Evolutionary conservation across 2,113 vertebrate genomes (phyloP).

Genomic region (Melanerpes formicivorus): DNA sequence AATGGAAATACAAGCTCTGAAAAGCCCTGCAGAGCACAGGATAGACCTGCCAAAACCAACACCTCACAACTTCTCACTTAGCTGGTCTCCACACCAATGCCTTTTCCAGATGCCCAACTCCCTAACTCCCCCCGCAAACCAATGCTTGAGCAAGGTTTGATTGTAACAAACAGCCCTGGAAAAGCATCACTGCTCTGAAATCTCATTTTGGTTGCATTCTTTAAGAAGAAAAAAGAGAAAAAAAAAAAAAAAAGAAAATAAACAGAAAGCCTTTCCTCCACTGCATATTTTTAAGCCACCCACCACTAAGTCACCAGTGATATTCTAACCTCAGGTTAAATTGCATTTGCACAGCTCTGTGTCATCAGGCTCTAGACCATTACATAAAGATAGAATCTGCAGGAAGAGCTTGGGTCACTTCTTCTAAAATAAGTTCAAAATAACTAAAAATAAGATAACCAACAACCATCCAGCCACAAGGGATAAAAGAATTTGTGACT

Average conservation of each 20-base stretch:
- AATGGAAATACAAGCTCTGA: not conserved
- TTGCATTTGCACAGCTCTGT: not conserved
- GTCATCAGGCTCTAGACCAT: fast-evolving
- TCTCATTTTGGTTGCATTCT: not conserved
- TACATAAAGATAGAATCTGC: not conserved
- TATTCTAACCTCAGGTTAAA: not conserved
- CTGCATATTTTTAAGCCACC: fast-evolving
- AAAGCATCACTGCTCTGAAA: not conserved
- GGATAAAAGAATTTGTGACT: not conserved
- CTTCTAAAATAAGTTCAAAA: not conserved
- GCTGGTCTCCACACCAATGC: not conserved
- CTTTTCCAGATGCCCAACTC: constrained; percentile 47
- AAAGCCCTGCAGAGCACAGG: not conserved
- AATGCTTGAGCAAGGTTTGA: not conserved
- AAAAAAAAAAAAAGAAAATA: too few species aligned
- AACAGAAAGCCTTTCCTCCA: fast-evolving
- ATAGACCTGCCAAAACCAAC: constrained; percentile 31
- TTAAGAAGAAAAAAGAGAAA: not conserved
- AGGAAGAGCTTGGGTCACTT: not conserved
- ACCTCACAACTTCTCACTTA: constrained; percentile 35
- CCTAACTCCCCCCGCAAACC: not conserved
- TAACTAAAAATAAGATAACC: not conserved
- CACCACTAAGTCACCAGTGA: not conserved
- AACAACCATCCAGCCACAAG: not conserved
- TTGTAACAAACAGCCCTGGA: not conserved